These are phyloP conservation scores for Drosophila virilis DNA, from an alignment of 1,140 invertebrate genomes.

Conservation along the genomic window DNA sequence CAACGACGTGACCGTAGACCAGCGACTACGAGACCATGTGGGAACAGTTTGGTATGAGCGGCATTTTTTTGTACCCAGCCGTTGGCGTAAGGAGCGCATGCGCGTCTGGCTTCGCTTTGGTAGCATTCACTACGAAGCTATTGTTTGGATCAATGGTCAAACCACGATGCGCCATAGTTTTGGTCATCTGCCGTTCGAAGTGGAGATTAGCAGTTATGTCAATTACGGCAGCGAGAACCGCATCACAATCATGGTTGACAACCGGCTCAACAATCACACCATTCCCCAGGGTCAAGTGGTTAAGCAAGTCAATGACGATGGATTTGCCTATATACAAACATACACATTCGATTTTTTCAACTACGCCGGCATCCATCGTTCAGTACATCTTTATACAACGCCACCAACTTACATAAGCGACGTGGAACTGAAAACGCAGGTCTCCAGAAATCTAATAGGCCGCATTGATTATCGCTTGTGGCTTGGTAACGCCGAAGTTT, in stretches of 20 bases:
- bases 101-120: constrained; percentile 94
- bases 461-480: constrained; percentile 69
- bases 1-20: constrained; percentile 96
- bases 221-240: constrained; percentile 89
- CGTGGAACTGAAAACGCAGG: constrained; percentile 90
- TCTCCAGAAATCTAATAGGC: constrained; percentile 77
- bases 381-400: constrained; percentile 94
- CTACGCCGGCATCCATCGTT: constrained; percentile 97
- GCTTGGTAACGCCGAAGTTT: constrained; percentile 15
- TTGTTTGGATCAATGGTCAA: constrained; percentile 95
- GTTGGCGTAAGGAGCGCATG: constrained; percentile 88
- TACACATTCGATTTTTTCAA: constrained; percentile 99
- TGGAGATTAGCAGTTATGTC: constrained; percentile 89
- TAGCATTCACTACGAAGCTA: constrained; percentile 93
- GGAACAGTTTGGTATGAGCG: constrained; percentile 97
- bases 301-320: constrained; percentile 87
- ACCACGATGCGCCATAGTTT: constrained; percentile 92
- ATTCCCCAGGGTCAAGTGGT: constrained; percentile 91
- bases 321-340: constrained; percentile 88
- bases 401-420: constrained; percentile 93
- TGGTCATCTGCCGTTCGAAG: constrained; percentile 97
- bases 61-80: constrained; percentile 90
- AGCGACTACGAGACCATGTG: constrained; percentile 93
- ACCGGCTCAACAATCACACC: constrained; percentile 91
- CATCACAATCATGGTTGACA: constrained; percentile 97